These are phyloP conservation scores for Ceraclea dissimilis DNA, from an alignment of 2,888 invertebrate genomes.

Conservation along the genomic window DNA sequence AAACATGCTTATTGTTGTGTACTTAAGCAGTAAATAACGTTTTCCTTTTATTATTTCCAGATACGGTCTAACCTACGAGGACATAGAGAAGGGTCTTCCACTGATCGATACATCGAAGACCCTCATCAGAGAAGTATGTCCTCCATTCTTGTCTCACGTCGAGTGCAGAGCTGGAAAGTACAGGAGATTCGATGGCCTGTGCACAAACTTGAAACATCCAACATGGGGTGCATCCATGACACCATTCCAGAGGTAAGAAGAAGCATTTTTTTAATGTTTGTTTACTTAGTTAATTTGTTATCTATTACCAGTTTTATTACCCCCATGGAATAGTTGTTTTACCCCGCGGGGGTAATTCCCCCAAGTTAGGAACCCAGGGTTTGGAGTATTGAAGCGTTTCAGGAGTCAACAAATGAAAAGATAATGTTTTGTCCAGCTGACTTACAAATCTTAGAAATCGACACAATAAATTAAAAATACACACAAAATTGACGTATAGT, in stretches of 20 bases:
- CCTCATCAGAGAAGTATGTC: constrained; percentile 77
- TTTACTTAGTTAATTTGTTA: too few species aligned
- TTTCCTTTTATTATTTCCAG: constrained; percentile 39
- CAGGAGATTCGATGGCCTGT: constrained; percentile 77
- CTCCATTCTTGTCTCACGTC: constrained; percentile 79
- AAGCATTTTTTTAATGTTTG: not conserved
- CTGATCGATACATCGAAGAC: constrained; percentile 84
- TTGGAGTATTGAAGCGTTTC: too few species aligned
- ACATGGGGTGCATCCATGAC: constrained; percentile 84
- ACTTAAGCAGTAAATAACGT: too few species aligned
- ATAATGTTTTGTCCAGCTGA: too few species aligned
- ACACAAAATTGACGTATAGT: too few species aligned
- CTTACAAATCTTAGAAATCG: too few species aligned
- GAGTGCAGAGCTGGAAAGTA: constrained; percentile 86
- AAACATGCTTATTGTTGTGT: too few species aligned
- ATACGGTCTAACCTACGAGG: constrained; percentile 76
- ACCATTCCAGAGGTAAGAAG: constrained; percentile 70
- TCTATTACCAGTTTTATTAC: too few species aligned
- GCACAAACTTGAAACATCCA: constrained; percentile 82
- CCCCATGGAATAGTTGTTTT: too few species aligned
- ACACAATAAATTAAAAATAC: too few species aligned
- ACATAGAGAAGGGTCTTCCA: constrained; percentile 80
- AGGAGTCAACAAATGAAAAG: too few species aligned
- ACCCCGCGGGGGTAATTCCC: not conserved
- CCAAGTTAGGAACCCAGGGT: too few species aligned